Percentiles rank a stretch among this genome's conserved stretches.
phyloP scores from a whole-genome alignment of 2,113 vertebrate genomes.

The Dromiciops gliroides region DNA sequence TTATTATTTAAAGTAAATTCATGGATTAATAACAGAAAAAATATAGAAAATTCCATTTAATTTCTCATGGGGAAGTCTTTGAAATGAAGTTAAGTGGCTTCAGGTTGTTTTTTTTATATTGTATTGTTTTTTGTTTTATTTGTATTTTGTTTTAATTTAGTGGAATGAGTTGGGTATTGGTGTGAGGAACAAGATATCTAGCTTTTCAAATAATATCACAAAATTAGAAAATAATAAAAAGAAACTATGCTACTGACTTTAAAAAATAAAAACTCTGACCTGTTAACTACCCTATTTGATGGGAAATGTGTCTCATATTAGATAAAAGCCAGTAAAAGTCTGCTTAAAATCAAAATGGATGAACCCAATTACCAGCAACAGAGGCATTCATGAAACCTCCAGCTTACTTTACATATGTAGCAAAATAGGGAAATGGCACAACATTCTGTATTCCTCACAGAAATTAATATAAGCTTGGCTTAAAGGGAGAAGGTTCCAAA shows the following conservation, averaged over 20 bases:
- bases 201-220: constrained; percentile 78
- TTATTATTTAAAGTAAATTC: constrained; percentile 75
- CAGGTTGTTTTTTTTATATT: constrained; percentile 75
- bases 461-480: not conserved
- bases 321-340: constrained; percentile 69
- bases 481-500: not conserved
- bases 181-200: constrained; percentile 78
- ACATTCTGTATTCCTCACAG: not conserved
- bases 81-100: constrained; percentile 78
- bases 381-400: not conserved
- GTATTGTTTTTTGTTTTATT: too few relatives aligned
- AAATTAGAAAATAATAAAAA: constrained; percentile 79
- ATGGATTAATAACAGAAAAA: constrained; percentile 79
- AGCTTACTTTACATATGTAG: constrained; percentile 3
- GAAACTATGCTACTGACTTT: constrained; percentile 56
- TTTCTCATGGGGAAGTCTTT: constrained; percentile 67
- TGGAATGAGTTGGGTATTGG: constrained; percentile 78
- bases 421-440: not conserved
- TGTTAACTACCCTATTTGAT: constrained; percentile 71
- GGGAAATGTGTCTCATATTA: constrained; percentile 75
- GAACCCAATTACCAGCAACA: not conserved
- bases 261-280: constrained; percentile 68
- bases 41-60: constrained; percentile 68
- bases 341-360: constrained; percentile 47
- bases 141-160: constrained; percentile 77